Base-by-base conservation (phyloP, 2,888 invertebrate genomes). In the Leucozona laternaria region DNA sequence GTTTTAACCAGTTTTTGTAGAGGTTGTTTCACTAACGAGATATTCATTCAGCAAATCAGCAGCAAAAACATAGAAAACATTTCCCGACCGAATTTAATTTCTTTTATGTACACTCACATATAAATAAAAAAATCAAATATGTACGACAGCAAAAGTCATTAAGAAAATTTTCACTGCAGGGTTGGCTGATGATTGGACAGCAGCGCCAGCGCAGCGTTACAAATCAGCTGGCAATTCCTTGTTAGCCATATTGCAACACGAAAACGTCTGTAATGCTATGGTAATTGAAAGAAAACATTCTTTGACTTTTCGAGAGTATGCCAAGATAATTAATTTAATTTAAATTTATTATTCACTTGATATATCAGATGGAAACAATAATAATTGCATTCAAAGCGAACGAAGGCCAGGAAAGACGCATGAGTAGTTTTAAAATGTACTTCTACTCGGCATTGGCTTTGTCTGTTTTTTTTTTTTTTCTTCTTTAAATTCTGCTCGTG, bases 261-360 rank as follows among this genome's bases (percentile, higher is more conserved):
- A 64, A 48, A 28, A 64, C 58, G 60, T 20, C 60, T 37, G 60
- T 76, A 64, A 76, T 45, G 48, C 66, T 73, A n/a, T n/a, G 57
- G 81, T 77, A 81, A 85, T 85, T 81, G 85, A 85, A 85, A 81
- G 81, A 85, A 85, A 85, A 85, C 62, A 85, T 81, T 84, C 85
- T 73, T 81, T 85, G 81, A 85, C 81, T 73, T 53, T 31, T 73
- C 77, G 55, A 73, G 55, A 73, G 50, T 85, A 57, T 77, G 62
- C 77, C 70, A 73, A 50, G 77, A 81, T 85, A 81, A 85, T 85
- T 81, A 81, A 81, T 81, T 85, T 78, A 78, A 85, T 81, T 85
- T 77, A 77, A 85, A 85, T 85, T 81, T 81, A 78, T 85, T 85
- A 60, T 85, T 77, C 77, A 68, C 85, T 72, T 85, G 81, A 76